These are phyloP conservation scores for Melanotaenia nigrans DNA, from an alignment of 2,797 vertebrate species.

Conservation along the genomic window DNA sequence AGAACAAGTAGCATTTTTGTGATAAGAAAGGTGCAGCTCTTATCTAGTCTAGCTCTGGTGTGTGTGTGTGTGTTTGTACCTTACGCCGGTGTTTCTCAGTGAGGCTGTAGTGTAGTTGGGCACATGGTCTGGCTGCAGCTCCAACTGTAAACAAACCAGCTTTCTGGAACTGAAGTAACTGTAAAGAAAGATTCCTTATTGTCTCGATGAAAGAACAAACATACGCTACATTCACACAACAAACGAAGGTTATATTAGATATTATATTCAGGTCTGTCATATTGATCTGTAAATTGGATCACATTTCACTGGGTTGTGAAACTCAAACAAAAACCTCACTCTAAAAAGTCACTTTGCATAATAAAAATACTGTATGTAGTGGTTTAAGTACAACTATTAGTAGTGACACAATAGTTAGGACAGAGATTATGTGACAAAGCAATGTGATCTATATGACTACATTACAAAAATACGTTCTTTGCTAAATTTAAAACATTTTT, in stretches of 20 bases:
- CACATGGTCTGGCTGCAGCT: conserved; percentile 86
- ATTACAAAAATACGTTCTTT: neutral
- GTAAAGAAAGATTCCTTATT: conserved; percentile 14
- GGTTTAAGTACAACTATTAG: neutral
- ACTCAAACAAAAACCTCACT: neutral
- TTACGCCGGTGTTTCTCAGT: conserved; percentile 81
- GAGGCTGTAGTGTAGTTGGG: conserved; percentile 87
- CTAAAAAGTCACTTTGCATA: neutral
- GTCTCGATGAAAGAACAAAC: conserved; percentile 5
- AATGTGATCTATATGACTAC: neutral
- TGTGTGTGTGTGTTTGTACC: conserved; percentile 56
- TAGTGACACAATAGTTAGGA: neutral
- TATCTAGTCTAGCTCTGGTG: neutral
- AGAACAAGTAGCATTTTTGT: neutral
- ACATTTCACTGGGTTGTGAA: neutral
- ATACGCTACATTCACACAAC: neutral
- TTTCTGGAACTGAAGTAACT: conserved; percentile 89
- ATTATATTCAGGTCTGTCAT: conserved; percentile 1
- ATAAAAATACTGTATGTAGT: neutral
- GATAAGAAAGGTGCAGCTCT: neutral
- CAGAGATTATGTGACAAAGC: neutral
- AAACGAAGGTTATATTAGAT: neutral
- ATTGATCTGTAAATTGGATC: neutral
- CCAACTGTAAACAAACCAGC: conserved; percentile 82
- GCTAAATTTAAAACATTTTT: neutral